phyloP scores from a whole-genome alignment of 2,113 vertebrate genomes.

The Uria lomvia region DNA sequence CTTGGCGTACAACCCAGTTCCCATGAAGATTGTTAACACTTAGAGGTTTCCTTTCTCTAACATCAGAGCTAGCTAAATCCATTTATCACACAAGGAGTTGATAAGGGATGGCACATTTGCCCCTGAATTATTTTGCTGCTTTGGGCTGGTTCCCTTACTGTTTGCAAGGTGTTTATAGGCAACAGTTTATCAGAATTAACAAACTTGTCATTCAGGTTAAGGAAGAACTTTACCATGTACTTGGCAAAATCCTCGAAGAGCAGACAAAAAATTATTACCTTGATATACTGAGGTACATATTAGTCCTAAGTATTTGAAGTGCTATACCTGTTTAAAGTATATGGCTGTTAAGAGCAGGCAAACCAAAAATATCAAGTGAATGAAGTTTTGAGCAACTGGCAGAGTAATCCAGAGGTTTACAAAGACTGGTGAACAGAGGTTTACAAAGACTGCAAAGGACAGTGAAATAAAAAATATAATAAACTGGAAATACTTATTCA shows the following conservation, averaged over 20 bases:
- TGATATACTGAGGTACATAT: neutral
- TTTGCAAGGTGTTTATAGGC: neutral
- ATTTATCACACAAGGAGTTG: neutral
- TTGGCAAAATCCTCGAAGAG: neutral
- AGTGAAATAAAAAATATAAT: neutral
- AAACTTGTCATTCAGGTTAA: neutral
- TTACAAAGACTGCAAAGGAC: neutral
- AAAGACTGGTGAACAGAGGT: too few relatives aligned
- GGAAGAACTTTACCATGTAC: neutral
- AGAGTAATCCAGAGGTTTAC: neutral
- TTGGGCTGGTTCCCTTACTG: neutral
- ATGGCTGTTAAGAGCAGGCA: neutral
- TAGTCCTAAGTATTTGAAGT: neutral
- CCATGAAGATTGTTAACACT: neutral
- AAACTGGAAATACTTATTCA: neutral
- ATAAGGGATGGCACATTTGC: neutral
- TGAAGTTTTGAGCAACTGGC: neutral
- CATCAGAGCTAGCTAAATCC: neutral
- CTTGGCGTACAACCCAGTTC: conserved; percentile 19
- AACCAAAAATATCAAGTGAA: neutral
- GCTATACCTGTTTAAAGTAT: neutral
- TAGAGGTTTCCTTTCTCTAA: neutral
- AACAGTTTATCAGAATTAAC: neutral
- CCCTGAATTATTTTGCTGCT: neutral
- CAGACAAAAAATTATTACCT: neutral